Conservation (phyloP, 2,888 invertebrate genomes). For the Nematopogon swammerdamellus region DNA sequence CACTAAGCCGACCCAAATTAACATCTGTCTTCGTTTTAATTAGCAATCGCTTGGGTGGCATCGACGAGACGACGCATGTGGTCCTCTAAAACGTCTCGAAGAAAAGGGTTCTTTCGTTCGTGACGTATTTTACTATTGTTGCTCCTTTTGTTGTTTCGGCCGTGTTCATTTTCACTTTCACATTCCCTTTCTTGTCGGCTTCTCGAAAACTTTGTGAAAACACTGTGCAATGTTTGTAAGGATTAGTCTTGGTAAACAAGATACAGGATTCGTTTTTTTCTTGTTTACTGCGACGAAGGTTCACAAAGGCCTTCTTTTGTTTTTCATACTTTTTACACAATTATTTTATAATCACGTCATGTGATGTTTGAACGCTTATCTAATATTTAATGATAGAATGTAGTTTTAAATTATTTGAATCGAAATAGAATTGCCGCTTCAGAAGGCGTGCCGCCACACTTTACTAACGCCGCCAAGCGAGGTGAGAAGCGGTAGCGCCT, state of each 20-base stretch:
- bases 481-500: background rate
- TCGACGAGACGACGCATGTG: conserved; percentile 18
- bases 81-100: conserved; percentile 11
- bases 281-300: no score
- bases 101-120: conserved; percentile 16
- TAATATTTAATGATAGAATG: no score
- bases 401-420: no score
- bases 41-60: conserved; percentile 36
- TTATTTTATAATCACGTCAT: no score
- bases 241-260: no score
- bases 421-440: background rate
- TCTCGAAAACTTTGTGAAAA: background rate
- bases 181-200: conserved; percentile 9
- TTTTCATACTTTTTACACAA: no score
- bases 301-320: no score
- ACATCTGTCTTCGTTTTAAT: conserved; percentile 46
- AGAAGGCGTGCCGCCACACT: background rate
- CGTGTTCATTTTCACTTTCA: conserved; percentile 47
- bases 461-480: background rate
- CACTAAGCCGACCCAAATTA: background rate
- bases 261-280: no score
- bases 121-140: conserved; percentile 24
- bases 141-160: conserved; percentile 33
- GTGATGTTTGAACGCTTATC: no score
- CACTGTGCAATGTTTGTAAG: background rate